Evolutionary conservation across 1,140 invertebrate genomes (phyloP).

Genomic region (Temnothorax nylanderi): DNA sequence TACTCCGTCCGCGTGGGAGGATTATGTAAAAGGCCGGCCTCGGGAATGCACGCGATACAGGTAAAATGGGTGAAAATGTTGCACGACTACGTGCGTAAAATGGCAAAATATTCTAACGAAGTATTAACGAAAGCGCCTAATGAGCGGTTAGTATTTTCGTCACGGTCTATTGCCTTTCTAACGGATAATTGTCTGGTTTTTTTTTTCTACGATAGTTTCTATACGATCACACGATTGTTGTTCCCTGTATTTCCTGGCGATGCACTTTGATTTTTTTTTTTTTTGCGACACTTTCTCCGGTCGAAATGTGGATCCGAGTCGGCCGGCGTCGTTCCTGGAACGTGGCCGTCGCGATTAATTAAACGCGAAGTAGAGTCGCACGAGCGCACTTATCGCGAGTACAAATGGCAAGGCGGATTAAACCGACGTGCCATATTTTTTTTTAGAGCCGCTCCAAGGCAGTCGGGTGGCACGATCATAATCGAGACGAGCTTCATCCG

Average conservation of each 20-base stretch:
- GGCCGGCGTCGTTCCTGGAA: neutral
- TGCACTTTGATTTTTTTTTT: conserved; percentile 22
- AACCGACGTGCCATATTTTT: conserved; percentile 22
- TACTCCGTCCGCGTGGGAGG: conserved; percentile 68
- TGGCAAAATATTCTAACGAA: conserved; percentile 52
- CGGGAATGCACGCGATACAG: conserved; percentile 60
- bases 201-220: conserved; percentile 1
- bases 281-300: conserved; percentile 60
- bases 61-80: conserved; percentile 66
- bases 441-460: conserved; percentile 40
- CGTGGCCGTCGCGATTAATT: conserved; percentile 37
- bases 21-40: conserved; percentile 67
- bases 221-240: neutral
- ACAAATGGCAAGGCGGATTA: conserved; percentile 40
- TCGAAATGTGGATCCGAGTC: conserved; percentile 18
- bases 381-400: conserved; percentile 16
- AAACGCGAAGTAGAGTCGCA: conserved; percentile 11
- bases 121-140: conserved; percentile 53
- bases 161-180: conserved; percentile 61
- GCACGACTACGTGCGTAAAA: conserved; percentile 50
- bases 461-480: conserved; percentile 55
- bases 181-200: conserved; percentile 51
- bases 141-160: conserved; percentile 53
- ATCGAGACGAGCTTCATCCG: conserved; percentile 67
- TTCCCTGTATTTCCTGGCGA: neutral